Conservation (phyloP, 2,888 invertebrate species). For the Dynastes grantii region DNA sequence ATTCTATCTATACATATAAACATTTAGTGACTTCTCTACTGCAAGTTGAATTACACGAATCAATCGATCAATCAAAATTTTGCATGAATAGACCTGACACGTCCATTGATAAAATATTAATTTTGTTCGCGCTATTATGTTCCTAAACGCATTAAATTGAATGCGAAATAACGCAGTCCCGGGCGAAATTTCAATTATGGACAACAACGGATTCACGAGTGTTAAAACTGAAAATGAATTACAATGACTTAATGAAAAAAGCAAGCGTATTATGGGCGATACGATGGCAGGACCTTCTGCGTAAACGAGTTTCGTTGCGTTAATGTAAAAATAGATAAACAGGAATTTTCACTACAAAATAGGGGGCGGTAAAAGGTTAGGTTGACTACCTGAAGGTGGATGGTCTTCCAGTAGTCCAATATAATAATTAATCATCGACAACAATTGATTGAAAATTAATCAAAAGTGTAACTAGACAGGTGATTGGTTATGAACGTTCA, state of each 20-base stretch:
- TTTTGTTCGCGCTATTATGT: constrained; percentile 22
- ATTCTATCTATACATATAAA: too few relatives aligned
- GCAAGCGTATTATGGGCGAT: constrained; percentile 7
- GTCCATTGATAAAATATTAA: constrained; percentile 38
- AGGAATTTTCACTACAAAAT: constrained; percentile 49
- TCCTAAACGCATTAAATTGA: constrained; percentile 34
- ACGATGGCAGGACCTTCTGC: constrained; percentile 16
- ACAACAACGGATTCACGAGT: constrained; percentile 37
- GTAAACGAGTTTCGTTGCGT: constrained; percentile 44
- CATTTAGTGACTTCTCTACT: too few relatives aligned
- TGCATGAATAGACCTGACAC: constrained; percentile 20
- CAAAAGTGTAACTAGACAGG: constrained; percentile 72
- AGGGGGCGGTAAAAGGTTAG: constrained; percentile 54
- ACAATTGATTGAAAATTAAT: constrained; percentile 72
- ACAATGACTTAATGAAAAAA: constrained; percentile 48
- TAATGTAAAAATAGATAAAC: constrained; percentile 49
- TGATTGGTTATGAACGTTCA: constrained; percentile 70
- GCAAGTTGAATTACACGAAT: too few relatives aligned
- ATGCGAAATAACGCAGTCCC: constrained; percentile 50
- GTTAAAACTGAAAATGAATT: constrained; percentile 50
- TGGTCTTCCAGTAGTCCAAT: constrained; percentile 61
- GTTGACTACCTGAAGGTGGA: constrained; percentile 59
- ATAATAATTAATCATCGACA: constrained; percentile 69
- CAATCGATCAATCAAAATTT: constrained; percentile 32
- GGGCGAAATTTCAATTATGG: constrained; percentile 49